phyloP scores from a whole-genome alignment of 2,797 vertebrate genomes.

The Pipistrellus kuhlii region DNA sequence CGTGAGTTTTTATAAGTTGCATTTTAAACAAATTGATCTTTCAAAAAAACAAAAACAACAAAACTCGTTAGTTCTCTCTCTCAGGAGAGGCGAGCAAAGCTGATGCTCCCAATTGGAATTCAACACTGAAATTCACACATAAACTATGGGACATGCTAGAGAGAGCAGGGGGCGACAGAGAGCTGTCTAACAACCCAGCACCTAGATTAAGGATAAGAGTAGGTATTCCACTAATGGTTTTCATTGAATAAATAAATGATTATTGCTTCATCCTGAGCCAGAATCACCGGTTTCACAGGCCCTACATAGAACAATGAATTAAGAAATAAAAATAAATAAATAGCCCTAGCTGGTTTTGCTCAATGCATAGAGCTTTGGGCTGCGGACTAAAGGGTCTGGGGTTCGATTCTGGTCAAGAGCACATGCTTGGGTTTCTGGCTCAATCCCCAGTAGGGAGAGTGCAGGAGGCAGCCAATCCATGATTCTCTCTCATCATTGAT shows the following conservation, averaged over 20 bases:
- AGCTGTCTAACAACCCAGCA: neutral
- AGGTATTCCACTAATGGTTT: neutral
- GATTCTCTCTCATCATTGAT: no score
- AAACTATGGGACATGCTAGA: neutral
- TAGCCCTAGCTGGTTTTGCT: no score
- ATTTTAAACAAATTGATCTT: neutral
- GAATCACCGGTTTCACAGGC: neutral
- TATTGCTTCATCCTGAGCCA: conserved; percentile 25
- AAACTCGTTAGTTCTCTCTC: neutral
- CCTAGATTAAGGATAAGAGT: neutral
- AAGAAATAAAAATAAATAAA: neutral
- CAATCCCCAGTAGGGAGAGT: no score
- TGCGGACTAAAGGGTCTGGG: no score
- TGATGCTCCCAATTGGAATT: neutral
- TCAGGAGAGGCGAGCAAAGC: neutral
- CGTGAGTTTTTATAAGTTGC: neutral
- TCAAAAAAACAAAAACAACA: neutral
- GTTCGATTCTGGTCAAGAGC: no score
- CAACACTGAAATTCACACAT: neutral
- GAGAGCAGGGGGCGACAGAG: neutral
- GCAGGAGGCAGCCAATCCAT: no score
- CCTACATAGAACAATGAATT: neutral
- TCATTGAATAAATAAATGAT: conserved; percentile 6
- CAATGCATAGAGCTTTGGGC: no score
- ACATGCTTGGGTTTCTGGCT: no score